phyloP scores from a whole-genome alignment of 23 tunicate genomes.

The Corella eumyota region DNA sequence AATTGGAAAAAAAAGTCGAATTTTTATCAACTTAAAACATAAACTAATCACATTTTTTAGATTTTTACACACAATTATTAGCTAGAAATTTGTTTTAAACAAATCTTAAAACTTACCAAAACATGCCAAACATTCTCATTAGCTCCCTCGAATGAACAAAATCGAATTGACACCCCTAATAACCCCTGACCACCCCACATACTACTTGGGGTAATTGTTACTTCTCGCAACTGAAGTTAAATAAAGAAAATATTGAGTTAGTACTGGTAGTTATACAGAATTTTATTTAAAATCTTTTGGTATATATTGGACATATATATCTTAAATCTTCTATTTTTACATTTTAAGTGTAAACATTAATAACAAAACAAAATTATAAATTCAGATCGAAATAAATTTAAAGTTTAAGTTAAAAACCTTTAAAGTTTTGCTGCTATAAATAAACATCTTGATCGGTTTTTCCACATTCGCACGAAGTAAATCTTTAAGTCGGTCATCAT shows the following conservation, averaged over 20 bases:
- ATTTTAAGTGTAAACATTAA: too few relatives aligned
- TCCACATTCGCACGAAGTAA: conserved; percentile 93
- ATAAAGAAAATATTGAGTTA: not conserved
- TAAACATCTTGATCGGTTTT: conserved; percentile 82
- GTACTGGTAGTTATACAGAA: not conserved
- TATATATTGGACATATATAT: not conserved
- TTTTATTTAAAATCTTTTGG: not conserved
- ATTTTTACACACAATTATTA: too few relatives aligned
- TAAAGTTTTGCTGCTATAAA: conserved; percentile 89
- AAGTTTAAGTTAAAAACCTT: too few relatives aligned
- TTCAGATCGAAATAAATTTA: too few relatives aligned
- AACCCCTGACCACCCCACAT: conserved; percentile 99
- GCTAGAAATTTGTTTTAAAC: too few relatives aligned
- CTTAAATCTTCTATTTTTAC: not conserved
- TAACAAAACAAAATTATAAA: too few relatives aligned
- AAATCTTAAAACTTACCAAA: conserved; percentile 31
- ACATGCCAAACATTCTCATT: conserved; percentile 99
- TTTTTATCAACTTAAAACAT: too few relatives aligned
- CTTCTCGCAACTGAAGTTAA: conserved; percentile 55
- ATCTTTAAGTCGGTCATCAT: conserved; percentile 94
- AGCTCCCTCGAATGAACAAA: conserved; percentile 98
- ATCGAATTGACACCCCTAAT: conserved; percentile 93
- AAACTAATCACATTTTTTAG: too few relatives aligned
- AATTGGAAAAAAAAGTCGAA: too few relatives aligned
- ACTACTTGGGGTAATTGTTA: conserved; percentile 86